Evolutionary conservation across 2,888 invertebrate species (phyloP).

Genomic region (Agonum fuliginosum): DNA sequence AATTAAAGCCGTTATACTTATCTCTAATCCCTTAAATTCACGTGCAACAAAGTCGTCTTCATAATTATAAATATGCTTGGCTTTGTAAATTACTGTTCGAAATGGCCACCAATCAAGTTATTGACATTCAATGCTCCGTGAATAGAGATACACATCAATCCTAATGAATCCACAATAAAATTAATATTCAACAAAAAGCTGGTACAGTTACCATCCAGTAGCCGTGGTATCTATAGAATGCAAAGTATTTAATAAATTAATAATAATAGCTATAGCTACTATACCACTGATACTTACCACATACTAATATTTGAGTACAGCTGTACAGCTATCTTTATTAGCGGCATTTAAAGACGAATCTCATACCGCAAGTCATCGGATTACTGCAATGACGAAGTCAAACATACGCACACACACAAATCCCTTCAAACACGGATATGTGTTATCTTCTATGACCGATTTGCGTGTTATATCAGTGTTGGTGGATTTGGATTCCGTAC

Average conservation of each 20-base stretch:
- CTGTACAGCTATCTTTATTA: slow-evolving; percentile 39
- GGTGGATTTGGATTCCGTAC: slow-evolving; percentile 1
- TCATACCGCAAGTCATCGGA: slow-evolving; percentile 43
- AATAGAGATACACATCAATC: not conserved
- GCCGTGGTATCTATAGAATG: not conserved
- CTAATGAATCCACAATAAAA: not conserved
- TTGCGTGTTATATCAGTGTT: not conserved
- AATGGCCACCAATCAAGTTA: no score
- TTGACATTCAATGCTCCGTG: no score
- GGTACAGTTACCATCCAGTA: slow-evolving; percentile 7
- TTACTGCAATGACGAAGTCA: slow-evolving; percentile 38
- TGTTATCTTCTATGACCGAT: slow-evolving; percentile 28
- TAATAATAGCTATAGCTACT: not conserved
- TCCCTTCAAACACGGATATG: slow-evolving; percentile 14
- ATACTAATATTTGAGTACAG: slow-evolving; percentile 24
- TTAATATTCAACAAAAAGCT: not conserved
- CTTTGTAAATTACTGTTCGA: no score
- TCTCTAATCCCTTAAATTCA: no score
- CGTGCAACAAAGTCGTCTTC: no score
- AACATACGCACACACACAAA: slow-evolving; percentile 8
- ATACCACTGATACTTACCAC: not conserved
- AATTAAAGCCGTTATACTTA: no score
- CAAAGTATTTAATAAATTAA: slow-evolving; percentile 13
- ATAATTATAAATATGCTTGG: no score
- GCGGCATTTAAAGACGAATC: slow-evolving; percentile 34